Base-by-base conservation (phyloP, 2,888 invertebrate species). In the Steinernema hermaphroditum region DNA sequence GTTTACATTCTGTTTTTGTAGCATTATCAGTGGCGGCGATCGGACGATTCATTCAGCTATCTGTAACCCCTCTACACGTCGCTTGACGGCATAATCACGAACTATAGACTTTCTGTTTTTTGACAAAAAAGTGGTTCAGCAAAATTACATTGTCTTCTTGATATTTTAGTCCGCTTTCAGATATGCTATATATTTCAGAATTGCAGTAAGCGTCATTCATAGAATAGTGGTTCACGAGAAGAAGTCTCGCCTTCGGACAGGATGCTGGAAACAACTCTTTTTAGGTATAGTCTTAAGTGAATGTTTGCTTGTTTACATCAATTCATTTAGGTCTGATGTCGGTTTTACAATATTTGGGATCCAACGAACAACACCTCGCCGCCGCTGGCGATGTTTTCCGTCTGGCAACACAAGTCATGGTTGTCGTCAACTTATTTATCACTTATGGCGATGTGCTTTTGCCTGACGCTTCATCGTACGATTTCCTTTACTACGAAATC, bases 401-500 rank as follows among this genome's bases (percentile, higher is more conserved):
- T 14, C 68, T 77, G 12, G 49, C 69, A 12, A 22, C 72, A 16
- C 69, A 78, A n/a, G 69, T 70, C 1, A 75, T 76, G 43, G 34
- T 77, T 1, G 72, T 76, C 34, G 44, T 76, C 41, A 76, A 76
- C 68, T 77, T 76, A 32, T 76, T 76, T 68, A 76, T 76, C 44
- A 77, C 76, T 19, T 77, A 76, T 75, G 76, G 76, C 22, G 76
- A 76, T 32, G 78, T 69, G 24, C 78, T 76, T 29, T 46, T 76
- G 37, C 76, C 76, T 9, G 68, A 76, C 68, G 69, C 76, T 2
- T 37, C 72, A 4, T 75, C 77, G 12, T 76, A 76, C 68, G 77
- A 76, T 69, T 76, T 72, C 43, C 62, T 76, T 0, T 76, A 76
- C 68, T 76, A 76, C 37, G 76, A 76, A 69, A 76, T 76, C 50